phyloP scores from a whole-genome alignment of 2,888 invertebrate species.

The Phalera bucephala region DNA sequence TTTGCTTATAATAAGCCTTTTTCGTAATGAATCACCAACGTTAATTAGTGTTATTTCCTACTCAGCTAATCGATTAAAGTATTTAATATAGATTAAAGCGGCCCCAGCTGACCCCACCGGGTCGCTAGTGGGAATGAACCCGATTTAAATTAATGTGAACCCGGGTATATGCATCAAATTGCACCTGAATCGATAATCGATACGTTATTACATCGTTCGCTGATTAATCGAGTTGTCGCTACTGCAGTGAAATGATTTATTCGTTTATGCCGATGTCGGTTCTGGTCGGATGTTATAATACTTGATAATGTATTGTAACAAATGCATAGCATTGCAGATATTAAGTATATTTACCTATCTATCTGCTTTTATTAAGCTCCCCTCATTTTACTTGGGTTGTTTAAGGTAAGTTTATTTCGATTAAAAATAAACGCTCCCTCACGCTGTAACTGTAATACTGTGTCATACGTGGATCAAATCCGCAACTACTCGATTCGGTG shows the following conservation, averaged over 20 bases:
- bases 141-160: conserved; percentile 24
- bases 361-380: no score
- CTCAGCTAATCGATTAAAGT: conserved; percentile 42
- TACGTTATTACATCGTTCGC: conserved; percentile 4
- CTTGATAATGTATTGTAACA: not conserved
- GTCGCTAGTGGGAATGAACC: conserved; percentile 31
- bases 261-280: not conserved
- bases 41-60: conserved; percentile 42
- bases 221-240: conserved; percentile 14
- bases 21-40: conserved; percentile 18
- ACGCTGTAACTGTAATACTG: no score
- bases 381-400: no score
- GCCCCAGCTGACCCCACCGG: conserved; percentile 18
- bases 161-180: not conserved
- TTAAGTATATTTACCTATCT: no score
- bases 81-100: conserved; percentile 49
- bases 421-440: no score
- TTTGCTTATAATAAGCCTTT: no score
- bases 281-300: not conserved
- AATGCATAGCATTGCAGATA: no score
- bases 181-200: conserved; percentile 7
- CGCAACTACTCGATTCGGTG: no score
- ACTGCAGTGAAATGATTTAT: not conserved
- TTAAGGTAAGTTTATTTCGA: no score
- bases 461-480: no score